Percentiles rank a stretch among this genome's conserved stretches.
Evolutionary conservation across 1,140 invertebrate species (phyloP).

Genomic region (Apis dorsata): DNA sequence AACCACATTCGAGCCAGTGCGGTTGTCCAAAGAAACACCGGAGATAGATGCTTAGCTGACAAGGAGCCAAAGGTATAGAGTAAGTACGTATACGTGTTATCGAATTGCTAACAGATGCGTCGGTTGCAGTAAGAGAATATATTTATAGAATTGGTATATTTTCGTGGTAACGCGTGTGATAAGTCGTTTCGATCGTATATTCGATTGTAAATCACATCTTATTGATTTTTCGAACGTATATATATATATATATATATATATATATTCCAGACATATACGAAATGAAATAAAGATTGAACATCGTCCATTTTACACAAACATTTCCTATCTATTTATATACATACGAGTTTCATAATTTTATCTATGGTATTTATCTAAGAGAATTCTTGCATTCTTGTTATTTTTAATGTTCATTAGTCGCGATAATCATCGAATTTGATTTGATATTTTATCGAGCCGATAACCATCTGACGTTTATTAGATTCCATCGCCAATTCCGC

Average conservation of each 20-base stretch:
- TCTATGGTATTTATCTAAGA: not conserved
- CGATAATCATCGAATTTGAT: constrained; percentile 17
- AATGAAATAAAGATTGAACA: not conserved
- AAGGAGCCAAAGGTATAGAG: not conserved
- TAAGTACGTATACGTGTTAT: not conserved
- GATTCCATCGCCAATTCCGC: constrained; percentile 26
- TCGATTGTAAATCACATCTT: not conserved
- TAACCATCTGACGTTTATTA: constrained; percentile 39
- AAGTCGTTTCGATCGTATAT: not conserved
- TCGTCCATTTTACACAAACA: not conserved
- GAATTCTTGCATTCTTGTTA: not conserved
- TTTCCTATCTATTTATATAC: not conserved
- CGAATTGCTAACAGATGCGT: not conserved
- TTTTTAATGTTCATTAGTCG: not conserved
- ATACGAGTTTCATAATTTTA: not conserved
- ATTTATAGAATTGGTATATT: not conserved
- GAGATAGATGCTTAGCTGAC: too few relatives aligned
- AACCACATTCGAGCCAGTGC: too few relatives aligned
- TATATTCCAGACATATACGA: not conserved
- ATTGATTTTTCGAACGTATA: not conserved
- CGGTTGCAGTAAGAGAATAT: not conserved
- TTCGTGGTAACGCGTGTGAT: not conserved
- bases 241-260: not conserved
- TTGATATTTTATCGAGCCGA: constrained; percentile 27
- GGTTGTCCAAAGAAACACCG: not conserved